Base-by-base conservation (phyloP, 2,797 vertebrate species). In the Numenius phaeopus region DNA sequence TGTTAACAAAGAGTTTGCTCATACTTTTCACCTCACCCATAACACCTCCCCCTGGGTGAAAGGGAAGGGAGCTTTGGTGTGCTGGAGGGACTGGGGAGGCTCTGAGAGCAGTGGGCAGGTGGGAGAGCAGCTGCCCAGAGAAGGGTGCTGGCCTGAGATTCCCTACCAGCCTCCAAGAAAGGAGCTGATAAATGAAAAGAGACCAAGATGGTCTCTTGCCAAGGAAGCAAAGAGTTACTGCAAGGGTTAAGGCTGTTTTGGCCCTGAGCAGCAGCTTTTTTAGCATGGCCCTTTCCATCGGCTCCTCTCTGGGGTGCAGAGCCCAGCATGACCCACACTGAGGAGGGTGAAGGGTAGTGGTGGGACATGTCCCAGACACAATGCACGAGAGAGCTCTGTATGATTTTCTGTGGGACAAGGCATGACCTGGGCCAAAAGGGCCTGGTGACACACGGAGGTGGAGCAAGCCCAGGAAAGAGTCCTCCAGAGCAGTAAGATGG, bases 21-120 rank as follows among this genome's bases (percentile, higher is more conserved):
- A 0, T 21, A 39, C 69, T 81, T 87, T 85, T 92, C 27, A 49
- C 30, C 37, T 75, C 13, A 49, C 29, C 69, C 52, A 54, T 27
- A 73, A 32, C 44, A 73, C 0, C 0, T 67, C 9, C 8, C 11
- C 6, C 27, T 0, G 1, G 30, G n/a, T 30, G 76, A 91, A 64
- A 52, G 15, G 46, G 55, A 40, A 47, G 29, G 61, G 27, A 79
- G 27, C 0, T 10, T 16, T 2, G 3, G 9, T 14, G 20, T 58
- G 47, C 27, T 30, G 6, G 32, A 47, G 50, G 29, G 23, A 19
- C 67, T 32, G 61, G 20, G n/a, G 11, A 42, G 17, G 29, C 70
- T 49, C 34, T 0, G 2, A n/a, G 44, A 58, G 61, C 46, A 49
- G 50, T 26, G 66, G 59, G 17, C 23, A 30, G 0, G 0, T 30